phyloP scores from a whole-genome alignment of 2,797 vertebrate species.

The Protosalanx chinensis region DNA sequence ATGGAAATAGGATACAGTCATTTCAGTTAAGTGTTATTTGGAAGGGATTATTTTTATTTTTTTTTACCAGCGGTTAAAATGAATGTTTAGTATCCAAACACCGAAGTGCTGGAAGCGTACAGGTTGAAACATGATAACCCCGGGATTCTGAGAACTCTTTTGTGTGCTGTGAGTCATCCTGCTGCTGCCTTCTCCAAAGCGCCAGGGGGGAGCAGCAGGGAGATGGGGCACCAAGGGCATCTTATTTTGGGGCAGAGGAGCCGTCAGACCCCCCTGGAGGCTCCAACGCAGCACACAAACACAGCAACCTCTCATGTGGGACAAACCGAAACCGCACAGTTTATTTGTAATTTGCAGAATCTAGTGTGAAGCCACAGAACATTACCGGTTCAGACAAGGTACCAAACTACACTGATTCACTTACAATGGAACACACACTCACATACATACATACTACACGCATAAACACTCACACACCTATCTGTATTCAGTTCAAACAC shows the following conservation, averaged over 20 bases:
- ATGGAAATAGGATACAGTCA: too few relatives aligned
- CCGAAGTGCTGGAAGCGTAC: too few relatives aligned
- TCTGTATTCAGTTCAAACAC: too few relatives aligned
- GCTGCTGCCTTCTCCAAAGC: neutral
- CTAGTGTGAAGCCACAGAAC: too few relatives aligned
- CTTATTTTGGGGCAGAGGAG: slow-evolving; percentile 38
- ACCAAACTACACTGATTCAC: neutral
- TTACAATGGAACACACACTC: neutral
- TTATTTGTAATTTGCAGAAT: neutral
- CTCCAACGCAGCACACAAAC: slow-evolving; percentile 18
- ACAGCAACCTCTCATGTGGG: neutral
- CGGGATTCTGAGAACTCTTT: neutral
- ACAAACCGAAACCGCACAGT: too few relatives aligned
- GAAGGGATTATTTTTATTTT: too few relatives aligned
- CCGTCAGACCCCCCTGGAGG: slow-evolving; percentile 31
- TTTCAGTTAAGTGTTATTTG: too few relatives aligned
- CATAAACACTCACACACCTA: too few relatives aligned
- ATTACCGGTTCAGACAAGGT: neutral
- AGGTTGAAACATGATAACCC: neutral
- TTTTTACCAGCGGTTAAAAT: neutral
- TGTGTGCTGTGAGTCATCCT: neutral
- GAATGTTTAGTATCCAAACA: neutral
- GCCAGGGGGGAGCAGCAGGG: neutral
- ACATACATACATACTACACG: neutral
- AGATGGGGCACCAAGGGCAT: slow-evolving; percentile 32